Evolutionary conservation across 2,797 vertebrate genomes (phyloP).

Genomic region (Alcedo atthis): DNA sequence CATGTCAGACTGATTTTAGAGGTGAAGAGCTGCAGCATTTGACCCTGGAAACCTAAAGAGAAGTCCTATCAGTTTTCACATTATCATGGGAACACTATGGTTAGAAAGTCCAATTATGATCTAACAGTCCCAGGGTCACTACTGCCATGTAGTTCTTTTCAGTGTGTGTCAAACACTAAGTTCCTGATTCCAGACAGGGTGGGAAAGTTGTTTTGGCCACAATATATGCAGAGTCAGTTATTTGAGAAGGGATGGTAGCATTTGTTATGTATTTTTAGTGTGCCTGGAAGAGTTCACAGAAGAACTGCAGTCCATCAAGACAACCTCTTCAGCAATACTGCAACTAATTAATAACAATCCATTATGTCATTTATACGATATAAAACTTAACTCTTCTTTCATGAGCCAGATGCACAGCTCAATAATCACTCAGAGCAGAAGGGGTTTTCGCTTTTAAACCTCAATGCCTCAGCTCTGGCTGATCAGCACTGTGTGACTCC

Average conservation of each 20-base stretch:
- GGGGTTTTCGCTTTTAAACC: slow-evolving; percentile 19
- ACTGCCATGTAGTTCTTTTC: background rate
- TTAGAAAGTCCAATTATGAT: too few species aligned
- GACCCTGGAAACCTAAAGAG: background rate
- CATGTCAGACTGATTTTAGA: background rate
- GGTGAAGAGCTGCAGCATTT: background rate
- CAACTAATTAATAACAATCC: slow-evolving; percentile 38
- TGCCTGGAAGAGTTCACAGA: background rate
- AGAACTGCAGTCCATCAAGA: background rate
- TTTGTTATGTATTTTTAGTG: background rate
- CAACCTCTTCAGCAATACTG: background rate
- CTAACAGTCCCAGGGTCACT: too few species aligned
- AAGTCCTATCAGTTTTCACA: background rate
- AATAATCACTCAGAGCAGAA: slow-evolving; percentile 8
- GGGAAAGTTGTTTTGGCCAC: background rate
- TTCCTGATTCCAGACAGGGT: background rate
- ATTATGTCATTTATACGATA: slow-evolving; percentile 12
- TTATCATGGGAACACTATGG: too few species aligned
- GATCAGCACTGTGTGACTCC: slow-evolving; percentile 41
- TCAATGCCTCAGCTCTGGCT: slow-evolving; percentile 10
- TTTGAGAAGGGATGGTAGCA: background rate
- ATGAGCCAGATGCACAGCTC: background rate
- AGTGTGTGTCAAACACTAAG: background rate
- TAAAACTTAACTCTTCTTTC: slow-evolving; percentile 30
- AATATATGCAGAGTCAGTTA: background rate